These are phyloP conservation scores for Drosophila oshimai DNA, from an alignment of 1,140 invertebrate species.

Conservation along the genomic window DNA sequence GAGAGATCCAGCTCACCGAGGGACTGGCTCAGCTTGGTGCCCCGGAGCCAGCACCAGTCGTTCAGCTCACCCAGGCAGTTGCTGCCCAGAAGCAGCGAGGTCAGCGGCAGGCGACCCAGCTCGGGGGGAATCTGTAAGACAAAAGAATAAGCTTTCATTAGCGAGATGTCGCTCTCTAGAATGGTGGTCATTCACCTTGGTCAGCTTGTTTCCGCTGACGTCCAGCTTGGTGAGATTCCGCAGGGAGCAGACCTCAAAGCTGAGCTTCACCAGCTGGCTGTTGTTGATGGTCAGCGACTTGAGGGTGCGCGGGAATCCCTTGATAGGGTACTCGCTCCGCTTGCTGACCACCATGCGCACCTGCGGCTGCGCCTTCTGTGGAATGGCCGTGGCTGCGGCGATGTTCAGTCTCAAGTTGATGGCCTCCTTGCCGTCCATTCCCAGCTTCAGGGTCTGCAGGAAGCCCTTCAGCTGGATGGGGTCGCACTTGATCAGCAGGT, in stretches of 20 bases:
- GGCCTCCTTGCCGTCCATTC: constrained; percentile 85
- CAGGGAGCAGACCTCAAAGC: constrained; percentile 87
- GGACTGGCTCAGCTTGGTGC: constrained; percentile 77
- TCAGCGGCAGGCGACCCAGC: constrained; percentile 87
- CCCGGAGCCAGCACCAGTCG: constrained; percentile 87
- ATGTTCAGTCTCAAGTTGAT: constrained; percentile 84
- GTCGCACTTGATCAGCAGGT: constrained; percentile 88
- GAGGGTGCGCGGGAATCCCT: constrained; percentile 86
- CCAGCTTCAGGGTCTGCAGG: constrained; percentile 86
- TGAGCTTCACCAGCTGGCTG: constrained; percentile 86
- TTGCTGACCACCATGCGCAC: constrained; percentile 86
- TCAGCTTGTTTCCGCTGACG: constrained; percentile 90
- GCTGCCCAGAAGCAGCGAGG: constrained; percentile 87
- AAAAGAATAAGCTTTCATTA: background rate
- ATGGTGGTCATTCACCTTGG: constrained; percentile 68
- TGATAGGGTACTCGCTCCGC: constrained; percentile 86
- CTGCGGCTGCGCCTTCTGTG: constrained; percentile 82
- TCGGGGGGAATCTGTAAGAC: constrained; percentile 86
- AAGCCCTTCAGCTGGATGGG: constrained; percentile 87
- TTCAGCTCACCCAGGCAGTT: constrained; percentile 86
- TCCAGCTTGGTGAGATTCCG: constrained; percentile 88
- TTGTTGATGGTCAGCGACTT: constrained; percentile 83
- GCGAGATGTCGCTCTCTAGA: no score
- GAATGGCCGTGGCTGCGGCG: constrained; percentile 83
- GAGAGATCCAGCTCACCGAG: constrained; percentile 71